These are phyloP conservation scores for Hylaeus volcanicus DNA, from an alignment of 1,140 invertebrate species.

Conservation along the genomic window DNA sequence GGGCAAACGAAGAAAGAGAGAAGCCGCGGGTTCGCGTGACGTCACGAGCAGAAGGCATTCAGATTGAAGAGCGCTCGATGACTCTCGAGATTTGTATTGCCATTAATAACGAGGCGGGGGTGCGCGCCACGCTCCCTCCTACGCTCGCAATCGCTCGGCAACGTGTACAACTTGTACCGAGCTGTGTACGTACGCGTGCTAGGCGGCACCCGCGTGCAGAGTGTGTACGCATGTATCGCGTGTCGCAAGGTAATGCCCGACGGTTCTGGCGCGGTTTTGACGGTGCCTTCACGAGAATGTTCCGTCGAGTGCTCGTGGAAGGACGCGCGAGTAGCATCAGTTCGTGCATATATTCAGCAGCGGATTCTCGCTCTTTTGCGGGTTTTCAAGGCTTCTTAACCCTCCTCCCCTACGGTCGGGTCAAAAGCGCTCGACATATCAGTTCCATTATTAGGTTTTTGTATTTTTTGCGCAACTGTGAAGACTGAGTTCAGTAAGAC, in stretches of 20 bases:
- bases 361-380: neutral
- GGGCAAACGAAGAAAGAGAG: slow-evolving; percentile 47
- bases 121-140: slow-evolving; percentile 29
- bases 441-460: too few species aligned
- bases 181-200: slow-evolving; percentile 32
- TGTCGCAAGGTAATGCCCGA: neutral
- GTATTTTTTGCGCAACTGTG: too few species aligned
- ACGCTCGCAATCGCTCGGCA: slow-evolving; percentile 23
- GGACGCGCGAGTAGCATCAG: neutral
- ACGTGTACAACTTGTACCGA: slow-evolving; percentile 38
- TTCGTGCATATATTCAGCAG: neutral
- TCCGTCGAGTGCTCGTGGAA: neutral
- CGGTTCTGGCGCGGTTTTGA: neutral
- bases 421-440: too few species aligned
- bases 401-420: too few species aligned
- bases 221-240: neutral
- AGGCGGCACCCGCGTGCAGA: neutral
- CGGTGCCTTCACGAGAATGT: neutral
- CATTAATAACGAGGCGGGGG: slow-evolving; percentile 79
- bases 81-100: slow-evolving; percentile 81
- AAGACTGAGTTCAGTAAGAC: too few species aligned
- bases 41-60: slow-evolving; percentile 80
- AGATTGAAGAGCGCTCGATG: slow-evolving; percentile 80
- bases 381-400: neutral
- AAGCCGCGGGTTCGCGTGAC: slow-evolving; percentile 67